These are phyloP conservation scores for Boloria selene DNA, from an alignment of 2,888 invertebrate genomes.

Conservation along the genomic window DNA sequence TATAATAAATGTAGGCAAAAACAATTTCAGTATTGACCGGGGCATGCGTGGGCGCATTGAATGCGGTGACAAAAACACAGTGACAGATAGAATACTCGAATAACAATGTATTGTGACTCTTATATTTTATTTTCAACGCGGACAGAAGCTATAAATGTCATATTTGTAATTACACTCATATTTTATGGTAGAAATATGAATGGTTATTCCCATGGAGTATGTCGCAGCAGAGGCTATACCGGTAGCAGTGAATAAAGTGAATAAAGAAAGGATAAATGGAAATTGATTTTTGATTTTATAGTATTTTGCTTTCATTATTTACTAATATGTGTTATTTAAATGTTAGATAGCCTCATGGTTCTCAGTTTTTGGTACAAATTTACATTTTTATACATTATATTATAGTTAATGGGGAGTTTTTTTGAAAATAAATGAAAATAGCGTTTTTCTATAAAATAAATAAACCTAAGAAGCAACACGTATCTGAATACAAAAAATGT, in stretches of 20 bases:
- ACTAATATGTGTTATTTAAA: no score
- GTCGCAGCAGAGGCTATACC: not conserved
- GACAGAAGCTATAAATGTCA: conserved; percentile 34
- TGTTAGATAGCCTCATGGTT: no score
- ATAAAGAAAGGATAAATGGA: conserved; percentile 13
- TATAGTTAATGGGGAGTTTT: no score
- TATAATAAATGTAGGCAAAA: conserved; percentile 43
- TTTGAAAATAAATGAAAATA: no score
- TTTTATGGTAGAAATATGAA: conserved; percentile 20
- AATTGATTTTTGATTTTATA: no score
- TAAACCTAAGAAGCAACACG: not conserved
- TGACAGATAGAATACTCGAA: conserved; percentile 44
- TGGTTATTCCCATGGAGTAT: not conserved
- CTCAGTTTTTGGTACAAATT: no score
- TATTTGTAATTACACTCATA: conserved; percentile 31
- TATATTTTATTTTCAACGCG: conserved; percentile 30
- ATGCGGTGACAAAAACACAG: conserved; percentile 54
- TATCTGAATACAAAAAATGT: not conserved
- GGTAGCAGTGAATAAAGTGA: conserved; percentile 11
- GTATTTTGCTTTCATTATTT: no score
- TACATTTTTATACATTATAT: no score
- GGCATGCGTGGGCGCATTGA: conserved; percentile 52
- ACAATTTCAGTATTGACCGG: conserved; percentile 51
- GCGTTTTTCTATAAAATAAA: not conserved
- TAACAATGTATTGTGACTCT: conserved; percentile 39